phyloP scores from a whole-genome alignment of 2,113 vertebrate species.

The Muntiacus reevesi region DNA sequence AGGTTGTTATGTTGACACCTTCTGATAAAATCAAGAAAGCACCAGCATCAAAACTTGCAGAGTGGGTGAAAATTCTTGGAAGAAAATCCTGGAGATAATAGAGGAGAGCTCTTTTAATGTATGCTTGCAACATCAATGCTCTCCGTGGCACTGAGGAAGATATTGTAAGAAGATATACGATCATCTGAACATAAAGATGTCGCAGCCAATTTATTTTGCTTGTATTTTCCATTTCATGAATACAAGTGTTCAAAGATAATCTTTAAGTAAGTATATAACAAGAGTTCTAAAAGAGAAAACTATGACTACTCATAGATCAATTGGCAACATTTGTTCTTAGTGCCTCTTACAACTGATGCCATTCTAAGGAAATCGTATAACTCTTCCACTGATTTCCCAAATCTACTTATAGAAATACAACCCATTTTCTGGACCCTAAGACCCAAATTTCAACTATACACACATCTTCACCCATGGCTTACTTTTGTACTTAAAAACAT shows the following conservation, averaged over 20 bases:
- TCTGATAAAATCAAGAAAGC: conserved; percentile 58
- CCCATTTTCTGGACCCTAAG: not conserved
- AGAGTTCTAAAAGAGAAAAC: not conserved
- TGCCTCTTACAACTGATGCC: not conserved
- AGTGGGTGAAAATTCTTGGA: conserved; percentile 21
- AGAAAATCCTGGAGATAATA: conserved; percentile 15
- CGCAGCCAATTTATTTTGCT: not conserved
- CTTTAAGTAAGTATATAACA: not conserved
- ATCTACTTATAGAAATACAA: not conserved
- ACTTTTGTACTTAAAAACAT: not conserved
- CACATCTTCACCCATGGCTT: not conserved
- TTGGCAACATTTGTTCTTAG: not conserved
- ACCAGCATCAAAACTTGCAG: conserved; percentile 14
- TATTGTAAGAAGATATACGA: not conserved
- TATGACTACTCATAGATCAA: not conserved
- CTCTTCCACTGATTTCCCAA: conserved; percentile 12
- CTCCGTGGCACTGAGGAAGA: not conserved
- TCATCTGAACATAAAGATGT: not conserved
- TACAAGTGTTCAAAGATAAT: not conserved
- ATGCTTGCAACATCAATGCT: not conserved
- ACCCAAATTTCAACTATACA: not conserved
- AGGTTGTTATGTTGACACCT: conserved; percentile 16
- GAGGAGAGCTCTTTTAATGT: conserved; percentile 13
- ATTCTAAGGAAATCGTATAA: not conserved
- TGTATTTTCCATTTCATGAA: conserved; percentile 16